Base-by-base conservation (phyloP, 23 tunicate genomes). In the Halocynthia roretzi region DNA sequence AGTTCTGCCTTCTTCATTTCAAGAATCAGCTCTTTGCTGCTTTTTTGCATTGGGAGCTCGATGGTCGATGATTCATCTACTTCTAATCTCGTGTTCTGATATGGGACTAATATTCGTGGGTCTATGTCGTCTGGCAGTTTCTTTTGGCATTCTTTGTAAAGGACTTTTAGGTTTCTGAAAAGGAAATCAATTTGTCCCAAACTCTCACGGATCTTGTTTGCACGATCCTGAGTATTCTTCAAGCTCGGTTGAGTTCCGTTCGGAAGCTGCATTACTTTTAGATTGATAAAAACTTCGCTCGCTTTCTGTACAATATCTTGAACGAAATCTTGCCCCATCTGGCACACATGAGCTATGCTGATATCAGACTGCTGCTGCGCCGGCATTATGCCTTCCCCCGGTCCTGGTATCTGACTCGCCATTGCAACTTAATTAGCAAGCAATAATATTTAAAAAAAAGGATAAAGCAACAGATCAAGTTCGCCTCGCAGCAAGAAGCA, bases 291-390 rank as follows among this genome's bases (percentile, higher is more conserved):
- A 10, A 74, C 78, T 10, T 74, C 78, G 31, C 60, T 74, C n/a
- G 56, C 62, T 74, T 74, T 74, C 17, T 74, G 78, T 10, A 74
- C 78, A 8, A 74, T 23, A 19, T 74, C 78, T 74, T 74, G 78
- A 23, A 74, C 78, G 15, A 53, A 17, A 74, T 74, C 78, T 74
- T 74, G 78, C 14, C 78, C 78, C 78, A 54, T 74, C 19, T 56
- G 78, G 40, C 78, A 74, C 15, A 74, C 31, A 54, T 62, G 8
- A 8, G 78, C 78, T 8, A 74, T 74, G 22, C 56, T 53, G 60
- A 54, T 15, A 14, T 74, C 78, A 19, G 31, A 19, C 40, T 74
- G 55, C 56, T 74, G 22, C 9, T 40, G 70, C 15, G 48, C 70
- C 10, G 19, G 31, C 19, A 15, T 11, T 65, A 20, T 6, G 5